phyloP scores from a whole-genome alignment of 2,113 vertebrate species.

The Monopterus albus region DNA sequence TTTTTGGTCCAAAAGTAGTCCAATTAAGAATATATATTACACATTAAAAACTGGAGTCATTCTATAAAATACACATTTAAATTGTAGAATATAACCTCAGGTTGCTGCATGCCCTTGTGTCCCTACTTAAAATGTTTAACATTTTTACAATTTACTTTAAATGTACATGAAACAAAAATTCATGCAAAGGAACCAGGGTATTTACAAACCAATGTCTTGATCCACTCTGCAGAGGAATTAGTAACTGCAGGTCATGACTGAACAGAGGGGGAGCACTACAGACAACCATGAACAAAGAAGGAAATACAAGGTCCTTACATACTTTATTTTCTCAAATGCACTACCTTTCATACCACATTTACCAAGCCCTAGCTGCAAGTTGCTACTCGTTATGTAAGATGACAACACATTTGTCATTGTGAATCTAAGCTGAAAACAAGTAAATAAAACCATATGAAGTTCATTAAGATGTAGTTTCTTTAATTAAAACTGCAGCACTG shows the following conservation, averaged over 20 bases:
- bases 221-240: neutral
- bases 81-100: too few relatives aligned
- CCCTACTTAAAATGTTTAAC: too few relatives aligned
- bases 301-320: neutral
- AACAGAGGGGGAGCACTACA: neutral
- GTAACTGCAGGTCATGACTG: neutral
- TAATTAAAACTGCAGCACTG: conserved; percentile 84
- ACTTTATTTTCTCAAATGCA: neutral
- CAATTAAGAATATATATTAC: too few relatives aligned
- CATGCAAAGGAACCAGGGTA: neutral
- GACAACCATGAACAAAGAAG: neutral
- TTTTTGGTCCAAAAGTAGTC: too few relatives aligned
- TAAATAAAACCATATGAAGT: conserved; percentile 11
- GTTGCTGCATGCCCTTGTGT: too few relatives aligned
- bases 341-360: neutral
- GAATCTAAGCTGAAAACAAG: neutral
- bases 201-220: too few relatives aligned
- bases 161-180: neutral
- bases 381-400: neutral
- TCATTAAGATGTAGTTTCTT: conserved; percentile 79
- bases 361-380: neutral
- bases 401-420: neutral
- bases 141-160: too few relatives aligned
- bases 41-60: too few relatives aligned
- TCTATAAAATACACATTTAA: too few relatives aligned